phyloP scores from a whole-genome alignment of 2,113 vertebrate genomes.

The Engystomops pustulosus region DNA sequence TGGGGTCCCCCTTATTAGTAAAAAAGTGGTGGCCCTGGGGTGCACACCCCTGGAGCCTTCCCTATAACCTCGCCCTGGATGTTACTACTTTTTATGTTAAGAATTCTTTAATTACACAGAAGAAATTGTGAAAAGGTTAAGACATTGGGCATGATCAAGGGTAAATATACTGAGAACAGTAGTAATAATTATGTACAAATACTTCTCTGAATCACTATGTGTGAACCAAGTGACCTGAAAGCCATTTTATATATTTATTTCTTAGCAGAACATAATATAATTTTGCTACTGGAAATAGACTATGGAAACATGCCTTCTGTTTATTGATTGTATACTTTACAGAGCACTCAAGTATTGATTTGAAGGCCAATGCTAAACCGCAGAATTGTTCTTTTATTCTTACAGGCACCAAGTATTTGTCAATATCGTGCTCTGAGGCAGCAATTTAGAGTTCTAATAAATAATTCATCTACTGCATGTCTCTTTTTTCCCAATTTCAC shows the following conservation, averaged over 20 bases:
- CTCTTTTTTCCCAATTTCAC: background rate
- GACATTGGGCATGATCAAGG: too few relatives aligned
- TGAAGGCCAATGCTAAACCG: slow-evolving; percentile 11
- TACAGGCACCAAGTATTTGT: slow-evolving; percentile 28
- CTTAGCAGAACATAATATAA: background rate
- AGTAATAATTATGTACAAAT: background rate
- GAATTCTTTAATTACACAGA: too few relatives aligned
- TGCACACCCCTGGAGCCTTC: too few relatives aligned
- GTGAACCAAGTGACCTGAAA: background rate
- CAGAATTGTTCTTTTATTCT: slow-evolving; percentile 30
- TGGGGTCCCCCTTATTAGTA: too few relatives aligned
- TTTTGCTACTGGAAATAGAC: slow-evolving; percentile 26
- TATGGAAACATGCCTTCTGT: background rate
- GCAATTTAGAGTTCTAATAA: slow-evolving; percentile 41
- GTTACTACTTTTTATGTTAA: too few relatives aligned
- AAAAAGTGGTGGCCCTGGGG: too few relatives aligned
- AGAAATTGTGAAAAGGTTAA: too few relatives aligned
- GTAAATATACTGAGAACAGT: too few relatives aligned
- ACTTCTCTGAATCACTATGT: background rate
- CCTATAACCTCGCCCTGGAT: too few relatives aligned
- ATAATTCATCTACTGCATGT: slow-evolving; percentile 40
- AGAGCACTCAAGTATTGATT: slow-evolving; percentile 50
- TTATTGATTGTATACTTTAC: slow-evolving; percentile 34
- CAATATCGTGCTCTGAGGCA: slow-evolving; percentile 25
- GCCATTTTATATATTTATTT: background rate